A percentile compares a stretch with the other conserved stretches of the same genome.
These are phyloP conservation scores for Mesorhabditis spiculigera DNA, from an alignment of 2,888 invertebrate genomes.

Conservation along the genomic window DNA sequence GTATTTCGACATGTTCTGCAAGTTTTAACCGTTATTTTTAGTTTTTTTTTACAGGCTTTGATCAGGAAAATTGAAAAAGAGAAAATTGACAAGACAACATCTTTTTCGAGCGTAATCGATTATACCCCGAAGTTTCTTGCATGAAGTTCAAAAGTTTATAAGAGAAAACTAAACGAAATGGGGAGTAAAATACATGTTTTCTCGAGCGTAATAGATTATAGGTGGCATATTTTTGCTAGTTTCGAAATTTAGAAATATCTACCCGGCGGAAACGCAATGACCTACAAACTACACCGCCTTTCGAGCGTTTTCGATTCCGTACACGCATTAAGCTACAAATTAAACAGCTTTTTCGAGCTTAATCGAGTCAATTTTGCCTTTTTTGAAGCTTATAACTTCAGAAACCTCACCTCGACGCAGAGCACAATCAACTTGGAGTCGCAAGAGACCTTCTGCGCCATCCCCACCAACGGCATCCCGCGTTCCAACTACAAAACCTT, in stretches of 20 bases:
- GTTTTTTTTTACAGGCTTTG: neutral
- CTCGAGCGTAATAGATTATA: too few relatives aligned
- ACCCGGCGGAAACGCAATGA: conserved; percentile 8
- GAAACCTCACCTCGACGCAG: conserved; percentile 44
- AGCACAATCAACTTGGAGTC: conserved; percentile 34
- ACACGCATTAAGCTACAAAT: too few relatives aligned
- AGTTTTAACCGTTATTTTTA: conserved; percentile 3
- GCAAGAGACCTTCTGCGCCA: conserved; percentile 21
- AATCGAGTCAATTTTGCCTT: neutral
- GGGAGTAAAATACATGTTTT: too few relatives aligned
- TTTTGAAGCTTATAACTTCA: neutral
- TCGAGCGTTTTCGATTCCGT: neutral
- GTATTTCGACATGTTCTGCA: conserved; percentile 51
- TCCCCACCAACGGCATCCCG: conserved; percentile 36
- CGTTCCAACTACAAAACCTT: conserved; percentile 7
- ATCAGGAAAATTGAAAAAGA: conserved; percentile 9
- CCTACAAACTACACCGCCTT: conserved; percentile 13
- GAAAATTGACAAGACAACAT: neutral
- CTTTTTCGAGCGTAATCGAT: too few relatives aligned
- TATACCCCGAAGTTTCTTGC: too few relatives aligned
- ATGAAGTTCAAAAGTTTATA: too few relatives aligned
- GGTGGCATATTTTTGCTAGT: too few relatives aligned
- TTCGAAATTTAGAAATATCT: too few relatives aligned
- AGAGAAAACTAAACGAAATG: too few relatives aligned
- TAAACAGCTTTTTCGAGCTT: too few relatives aligned